Evolutionary conservation across 2,797 vertebrate species (phyloP), one percentile per base, ranked within the genome.

Genomic region (Pangasius larnaudii): DNA sequence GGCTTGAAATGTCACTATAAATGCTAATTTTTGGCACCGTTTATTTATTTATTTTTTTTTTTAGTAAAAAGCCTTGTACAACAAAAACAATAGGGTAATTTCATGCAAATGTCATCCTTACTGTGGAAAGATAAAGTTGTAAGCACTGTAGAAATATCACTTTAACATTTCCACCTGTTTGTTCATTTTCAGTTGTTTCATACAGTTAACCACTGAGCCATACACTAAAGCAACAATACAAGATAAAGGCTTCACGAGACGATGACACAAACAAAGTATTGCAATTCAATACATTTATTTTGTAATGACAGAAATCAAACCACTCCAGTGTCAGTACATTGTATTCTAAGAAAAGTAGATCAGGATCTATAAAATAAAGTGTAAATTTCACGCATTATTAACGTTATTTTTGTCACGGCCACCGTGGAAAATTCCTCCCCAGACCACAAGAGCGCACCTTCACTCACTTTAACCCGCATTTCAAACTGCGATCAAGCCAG

Each of bases 1-100:
- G 39, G 7, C 16, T 16, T 22, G 14, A 85, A 61, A 85, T 75
- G 84, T 85, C 84, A 85, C 33, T 65, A 65, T 83, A 83, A 59
- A 80, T 80, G 78, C 56, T 24, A 59, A 80, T 80, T 59, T 59
- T 59, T 80, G 30, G 51, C 33, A 13, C 18, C 1, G 30, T 24
- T 58, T 80, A 22, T 9, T 53, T 78, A 8, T 72, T 27, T 75
- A 0, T 49, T 49, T 27, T 5, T 49, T 27, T 5, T 53, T 27
- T 75, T 1, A 51, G 24, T 80, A 59, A 24, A 39, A 80, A 49
- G 27, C 59, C 39, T 83, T 22, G 14, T 65, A 19, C 7, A 83
- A 49, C 56, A 85, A 42, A 58, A 74, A 56, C 51, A 72, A 27
- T 33, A 42, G 67, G 27, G 63, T 33, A 67, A 84, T 69, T 69